Evolutionary conservation across 2,797 vertebrate genomes (phyloP).

Genomic region (Podarcis lilfordi): DNA sequence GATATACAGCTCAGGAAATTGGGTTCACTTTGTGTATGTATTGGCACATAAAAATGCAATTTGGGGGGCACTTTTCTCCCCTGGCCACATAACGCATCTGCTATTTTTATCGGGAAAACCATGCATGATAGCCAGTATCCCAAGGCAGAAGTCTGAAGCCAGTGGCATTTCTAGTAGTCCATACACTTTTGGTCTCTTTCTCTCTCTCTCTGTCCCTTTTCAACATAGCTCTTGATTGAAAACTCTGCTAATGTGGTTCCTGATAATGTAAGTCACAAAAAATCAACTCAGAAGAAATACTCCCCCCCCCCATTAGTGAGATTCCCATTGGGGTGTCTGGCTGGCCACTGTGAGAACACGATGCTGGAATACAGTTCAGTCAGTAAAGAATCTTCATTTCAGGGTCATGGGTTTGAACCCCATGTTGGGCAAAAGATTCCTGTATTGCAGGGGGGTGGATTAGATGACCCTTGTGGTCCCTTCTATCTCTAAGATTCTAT

Average conservation of each 20-base stretch:
- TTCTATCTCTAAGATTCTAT: too few relatives aligned
- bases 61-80: neutral
- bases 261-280: slow-evolving; percentile 31
- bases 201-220: neutral
- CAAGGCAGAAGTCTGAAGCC: slow-evolving; percentile 16
- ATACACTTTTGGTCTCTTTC: neutral
- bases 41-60: slow-evolving; percentile 2
- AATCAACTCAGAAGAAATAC: neutral
- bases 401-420: too few relatives aligned
- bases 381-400: too few relatives aligned
- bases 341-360: too few relatives aligned
- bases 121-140: neutral
- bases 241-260: neutral
- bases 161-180: slow-evolving; percentile 23
- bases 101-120: slow-evolving; percentile 37
- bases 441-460: too few relatives aligned
- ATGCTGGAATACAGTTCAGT: too few relatives aligned
- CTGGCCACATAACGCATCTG: neutral
- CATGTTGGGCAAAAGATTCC: too few relatives aligned
- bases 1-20: neutral
- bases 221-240: slow-evolving; percentile 15
- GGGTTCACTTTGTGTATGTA: neutral
- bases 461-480: too few relatives aligned
- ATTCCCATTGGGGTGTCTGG: too few relatives aligned
- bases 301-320: too few relatives aligned